These are phyloP conservation scores for Microdon myrmicae DNA, from an alignment of 2,888 invertebrate genomes.

Conservation along the genomic window DNA sequence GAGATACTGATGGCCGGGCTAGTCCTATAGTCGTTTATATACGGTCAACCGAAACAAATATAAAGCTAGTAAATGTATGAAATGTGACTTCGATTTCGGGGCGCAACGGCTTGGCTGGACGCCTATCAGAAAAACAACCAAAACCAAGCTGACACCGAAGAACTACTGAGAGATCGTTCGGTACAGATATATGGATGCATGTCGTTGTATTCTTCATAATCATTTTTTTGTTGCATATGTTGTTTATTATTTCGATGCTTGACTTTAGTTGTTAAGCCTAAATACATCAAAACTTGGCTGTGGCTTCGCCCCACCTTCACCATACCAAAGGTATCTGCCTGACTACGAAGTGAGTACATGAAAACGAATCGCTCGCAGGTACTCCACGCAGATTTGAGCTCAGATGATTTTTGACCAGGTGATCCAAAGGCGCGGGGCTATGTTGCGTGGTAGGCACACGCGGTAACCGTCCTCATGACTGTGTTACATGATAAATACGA, in stretches of 20 bases:
- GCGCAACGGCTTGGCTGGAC: slow-evolving; percentile 29
- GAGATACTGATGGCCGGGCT: slow-evolving; percentile 67
- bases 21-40: slow-evolving; percentile 68
- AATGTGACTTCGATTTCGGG: slow-evolving; percentile 47
- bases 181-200: slow-evolving; percentile 23
- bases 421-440: slow-evolving; percentile 33
- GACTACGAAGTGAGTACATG: slow-evolving; percentile 34
- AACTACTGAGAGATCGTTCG: slow-evolving; percentile 49
- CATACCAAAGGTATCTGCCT: slow-evolving; percentile 42
- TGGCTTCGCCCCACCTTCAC: slow-evolving; percentile 51
- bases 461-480: slow-evolving; percentile 42
- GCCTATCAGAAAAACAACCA: slow-evolving; percentile 46
- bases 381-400: slow-evolving; percentile 28
- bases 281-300: slow-evolving; percentile 43
- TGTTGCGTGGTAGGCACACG: slow-evolving; percentile 22
- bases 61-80: slow-evolving; percentile 53
- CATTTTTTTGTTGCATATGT: slow-evolving; percentile 24
- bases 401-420: slow-evolving; percentile 37
- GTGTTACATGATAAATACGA: too few relatives aligned
- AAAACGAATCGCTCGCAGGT: slow-evolving; percentile 34
- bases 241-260: slow-evolving; percentile 33
- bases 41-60: slow-evolving; percentile 65
- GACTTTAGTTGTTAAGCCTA: slow-evolving; percentile 18
- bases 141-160: slow-evolving; percentile 46
- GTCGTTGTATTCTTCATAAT: slow-evolving; percentile 36